Conservation (phyloP, 2,113 vertebrate genomes). For the Dipodomys merriami region DNA sequence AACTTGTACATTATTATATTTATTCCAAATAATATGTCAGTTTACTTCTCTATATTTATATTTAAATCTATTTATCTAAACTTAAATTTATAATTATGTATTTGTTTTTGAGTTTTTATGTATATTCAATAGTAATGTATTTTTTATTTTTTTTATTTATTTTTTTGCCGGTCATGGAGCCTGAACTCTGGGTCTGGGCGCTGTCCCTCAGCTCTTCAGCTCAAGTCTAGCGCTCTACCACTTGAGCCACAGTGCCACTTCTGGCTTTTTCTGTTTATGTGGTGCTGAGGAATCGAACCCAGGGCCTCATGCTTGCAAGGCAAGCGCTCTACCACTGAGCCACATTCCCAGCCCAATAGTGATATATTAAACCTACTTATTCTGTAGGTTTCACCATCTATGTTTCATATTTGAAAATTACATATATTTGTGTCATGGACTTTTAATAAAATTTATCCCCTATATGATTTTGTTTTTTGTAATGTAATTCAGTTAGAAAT, state of each 20-base stretch:
- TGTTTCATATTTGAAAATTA: constrained; percentile 44
- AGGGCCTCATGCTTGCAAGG: no score
- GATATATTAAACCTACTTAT: constrained; percentile 29
- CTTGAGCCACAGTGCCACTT: no score
- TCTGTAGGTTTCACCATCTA: not conserved
- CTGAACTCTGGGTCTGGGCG: no score
- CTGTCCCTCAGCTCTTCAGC: no score
- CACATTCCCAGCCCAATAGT: no score
- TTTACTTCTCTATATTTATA: not conserved
- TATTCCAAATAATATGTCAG: not conserved
- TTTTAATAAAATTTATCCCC: not conserved
- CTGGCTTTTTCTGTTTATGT: no score
- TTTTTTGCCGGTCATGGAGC: no score
- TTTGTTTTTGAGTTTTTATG: not conserved
- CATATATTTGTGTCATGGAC: not conserved
- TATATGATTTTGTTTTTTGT: constrained; percentile 24
- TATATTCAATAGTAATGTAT: constrained; percentile 53
- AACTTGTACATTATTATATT: not conserved
- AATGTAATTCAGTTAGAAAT: constrained; percentile 36
- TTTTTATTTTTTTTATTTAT: no score
- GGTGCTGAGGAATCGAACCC: no score
- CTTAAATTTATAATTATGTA: not conserved
- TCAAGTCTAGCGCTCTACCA: no score
- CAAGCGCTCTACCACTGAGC: no score
- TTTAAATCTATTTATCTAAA: not conserved